Percentiles rank a stretch among this genome's conserved stretches.
Evolutionary conservation across 2,797 vertebrate genomes (phyloP).

Genomic region (Gallirallus australis): DNA sequence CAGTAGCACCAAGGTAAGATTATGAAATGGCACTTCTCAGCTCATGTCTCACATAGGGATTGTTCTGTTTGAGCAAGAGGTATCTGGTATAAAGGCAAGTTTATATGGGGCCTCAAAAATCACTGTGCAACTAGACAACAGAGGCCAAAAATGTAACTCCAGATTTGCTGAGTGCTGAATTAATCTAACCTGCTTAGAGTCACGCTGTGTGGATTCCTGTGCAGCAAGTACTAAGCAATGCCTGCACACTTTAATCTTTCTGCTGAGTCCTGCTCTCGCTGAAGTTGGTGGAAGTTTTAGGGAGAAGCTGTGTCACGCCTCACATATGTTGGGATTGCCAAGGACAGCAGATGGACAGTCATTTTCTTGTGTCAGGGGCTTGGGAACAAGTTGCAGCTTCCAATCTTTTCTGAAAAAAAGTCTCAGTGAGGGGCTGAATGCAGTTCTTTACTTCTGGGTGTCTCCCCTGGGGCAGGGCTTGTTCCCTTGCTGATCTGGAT

Average conservation of each 20-base stretch:
- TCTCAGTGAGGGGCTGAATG: background rate
- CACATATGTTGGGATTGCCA: background rate
- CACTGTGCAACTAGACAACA: background rate
- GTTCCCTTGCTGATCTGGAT: background rate
- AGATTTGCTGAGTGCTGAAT: background rate
- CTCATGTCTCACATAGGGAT: background rate
- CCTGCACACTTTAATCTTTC: background rate
- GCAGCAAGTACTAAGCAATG: background rate
- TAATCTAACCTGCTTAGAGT: background rate
- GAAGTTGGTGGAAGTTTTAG: background rate
- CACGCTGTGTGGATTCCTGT: background rate
- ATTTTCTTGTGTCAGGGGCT: background rate
- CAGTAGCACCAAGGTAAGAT: conserved; percentile 16
- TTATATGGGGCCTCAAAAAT: background rate
- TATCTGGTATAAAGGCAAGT: background rate
- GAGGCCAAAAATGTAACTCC: background rate
- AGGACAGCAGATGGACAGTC: background rate
- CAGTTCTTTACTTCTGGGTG: background rate
- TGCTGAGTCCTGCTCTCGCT: background rate
- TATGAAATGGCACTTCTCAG: background rate
- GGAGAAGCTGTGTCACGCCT: background rate
- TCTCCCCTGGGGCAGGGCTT: background rate
- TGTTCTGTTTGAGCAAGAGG: background rate
- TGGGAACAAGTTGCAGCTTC: background rate
- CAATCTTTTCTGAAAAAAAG: background rate